A percentile compares a stretch with the other conserved stretches of the same genome.
These are phyloP conservation scores for Buceros bicornis DNA, from an alignment of 2,797 vertebrate genomes.

Conservation along the genomic window DNA sequence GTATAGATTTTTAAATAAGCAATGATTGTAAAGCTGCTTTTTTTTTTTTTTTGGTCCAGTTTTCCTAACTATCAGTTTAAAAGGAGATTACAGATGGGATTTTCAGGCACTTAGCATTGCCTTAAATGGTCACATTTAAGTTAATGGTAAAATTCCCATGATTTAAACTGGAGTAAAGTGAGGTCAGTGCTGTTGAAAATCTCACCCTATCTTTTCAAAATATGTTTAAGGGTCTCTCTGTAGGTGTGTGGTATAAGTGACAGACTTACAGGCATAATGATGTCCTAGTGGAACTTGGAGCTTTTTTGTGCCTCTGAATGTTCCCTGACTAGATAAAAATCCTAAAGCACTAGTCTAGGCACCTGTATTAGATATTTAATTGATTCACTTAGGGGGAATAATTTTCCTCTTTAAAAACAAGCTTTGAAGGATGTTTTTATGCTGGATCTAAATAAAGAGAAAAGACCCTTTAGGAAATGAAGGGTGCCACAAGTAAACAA, in stretches of 20 bases:
- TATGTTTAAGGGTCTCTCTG: background rate
- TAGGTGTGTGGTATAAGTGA: background rate
- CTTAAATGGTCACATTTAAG: conserved; percentile 38
- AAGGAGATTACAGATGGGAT: conserved; percentile 45
- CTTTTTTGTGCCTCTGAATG: background rate
- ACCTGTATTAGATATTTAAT: conserved; percentile 46
- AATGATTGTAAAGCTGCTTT: conserved; percentile 18
- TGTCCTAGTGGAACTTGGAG: conserved; percentile 11
- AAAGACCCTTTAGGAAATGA: conserved; percentile 2
- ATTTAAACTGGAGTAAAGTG: conserved; percentile 1
- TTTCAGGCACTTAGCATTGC: conserved; percentile 50
- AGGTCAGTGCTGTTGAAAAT: conserved; percentile 12
- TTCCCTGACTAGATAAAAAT: conserved; percentile 28
- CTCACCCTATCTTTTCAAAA: background rate
- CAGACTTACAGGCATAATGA: background rate
- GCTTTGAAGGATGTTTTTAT: conserved; percentile 35
- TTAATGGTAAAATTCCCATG: conserved; percentile 34
- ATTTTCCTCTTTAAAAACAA: conserved; percentile 47
- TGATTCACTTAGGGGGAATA: conserved; percentile 36
- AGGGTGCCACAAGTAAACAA: conserved; percentile 4
- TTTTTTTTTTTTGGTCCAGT: background rate
- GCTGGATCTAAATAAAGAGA: conserved; percentile 41
- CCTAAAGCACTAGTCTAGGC: background rate
- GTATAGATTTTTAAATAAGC: conserved; percentile 53
- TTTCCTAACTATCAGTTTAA: conserved; percentile 42